A percentile compares a stretch with the other conserved stretches of the same genome.
Conservation (phyloP, 1,140 invertebrate genomes). For the Pachyrhynchus sulphureomaculatus region DNA sequence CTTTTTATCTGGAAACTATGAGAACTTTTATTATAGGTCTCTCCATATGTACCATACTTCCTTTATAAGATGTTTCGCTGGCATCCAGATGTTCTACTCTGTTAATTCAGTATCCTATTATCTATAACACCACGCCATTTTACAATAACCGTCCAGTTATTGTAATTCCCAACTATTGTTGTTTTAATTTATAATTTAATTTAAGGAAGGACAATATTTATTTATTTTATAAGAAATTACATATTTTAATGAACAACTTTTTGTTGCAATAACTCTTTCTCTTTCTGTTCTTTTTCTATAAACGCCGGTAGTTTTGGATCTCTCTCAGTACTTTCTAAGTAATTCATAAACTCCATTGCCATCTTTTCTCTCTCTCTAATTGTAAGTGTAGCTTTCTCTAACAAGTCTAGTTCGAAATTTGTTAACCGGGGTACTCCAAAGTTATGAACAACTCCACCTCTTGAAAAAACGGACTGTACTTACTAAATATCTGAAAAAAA, state of each 20-base stretch:
- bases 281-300: conserved; percentile 17
- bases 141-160: too few relatives aligned
- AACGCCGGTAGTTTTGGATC: conserved; percentile 14
- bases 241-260: conserved; percentile 12
- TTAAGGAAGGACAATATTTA: too few relatives aligned
- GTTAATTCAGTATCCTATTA: too few relatives aligned
- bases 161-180: too few relatives aligned
- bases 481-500: conserved; percentile 41
- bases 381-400: conserved; percentile 37
- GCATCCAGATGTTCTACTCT: too few relatives aligned
- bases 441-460: conserved; percentile 43
- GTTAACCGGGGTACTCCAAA: conserved; percentile 42
- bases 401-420: conserved; percentile 37
- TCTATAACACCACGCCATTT: too few relatives aligned
- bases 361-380: conserved; percentile 42
- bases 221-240: too few relatives aligned
- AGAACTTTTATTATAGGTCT: too few relatives aligned
- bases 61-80: too few relatives aligned
- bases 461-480: conserved; percentile 41
- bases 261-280: conserved; percentile 20
- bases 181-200: too few relatives aligned
- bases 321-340: conserved; percentile 13
- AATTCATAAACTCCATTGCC: conserved; percentile 37
- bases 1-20: too few relatives aligned
- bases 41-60: too few relatives aligned